Evolutionary conservation across 64 coral and sea anemone genomes (phyloP).

Genomic region (Dendrophyllia cribrosa): DNA sequence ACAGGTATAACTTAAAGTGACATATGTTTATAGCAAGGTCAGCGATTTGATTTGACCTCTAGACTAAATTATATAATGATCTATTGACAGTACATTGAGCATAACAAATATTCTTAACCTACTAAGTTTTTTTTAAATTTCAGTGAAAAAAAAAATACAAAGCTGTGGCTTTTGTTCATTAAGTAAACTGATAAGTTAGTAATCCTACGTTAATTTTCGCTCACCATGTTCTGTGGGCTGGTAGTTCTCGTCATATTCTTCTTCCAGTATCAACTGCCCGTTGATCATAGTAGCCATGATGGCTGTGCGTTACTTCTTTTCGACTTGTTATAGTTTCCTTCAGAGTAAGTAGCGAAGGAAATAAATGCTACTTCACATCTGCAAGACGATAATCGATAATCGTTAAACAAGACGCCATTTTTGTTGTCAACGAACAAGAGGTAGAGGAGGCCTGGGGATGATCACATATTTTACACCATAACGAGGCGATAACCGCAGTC

Average conservation of each 20-base stretch:
- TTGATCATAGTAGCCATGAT: conserved; percentile 85
- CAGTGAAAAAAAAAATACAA: too few relatives aligned
- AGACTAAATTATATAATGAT: too few relatives aligned
- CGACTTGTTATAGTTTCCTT: neutral
- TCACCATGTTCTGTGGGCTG: conserved; percentile 94
- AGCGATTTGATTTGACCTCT: too few relatives aligned
- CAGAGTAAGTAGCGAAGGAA: neutral
- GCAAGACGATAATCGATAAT: neutral
- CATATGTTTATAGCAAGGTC: too few relatives aligned
- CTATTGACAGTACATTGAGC: too few relatives aligned
- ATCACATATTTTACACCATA: neutral
- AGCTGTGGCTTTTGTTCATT: too few relatives aligned
- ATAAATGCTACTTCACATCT: neutral
- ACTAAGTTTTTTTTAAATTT: too few relatives aligned
- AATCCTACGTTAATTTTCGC: neutral
- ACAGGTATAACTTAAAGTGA: too few relatives aligned
- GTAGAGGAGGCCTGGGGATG: neutral
- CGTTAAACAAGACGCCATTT: conserved; percentile 36
- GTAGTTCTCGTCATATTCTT: conserved; percentile 98
- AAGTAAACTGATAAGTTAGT: neutral
- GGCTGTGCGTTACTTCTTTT: neutral
- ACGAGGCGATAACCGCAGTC: neutral
- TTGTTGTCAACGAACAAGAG: conserved; percentile 28
- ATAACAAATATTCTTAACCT: too few relatives aligned
- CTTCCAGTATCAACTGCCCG: conserved; percentile 93